These are phyloP conservation scores for Cettia cetti DNA, from an alignment of 2,113 vertebrate genomes.

Conservation along the genomic window DNA sequence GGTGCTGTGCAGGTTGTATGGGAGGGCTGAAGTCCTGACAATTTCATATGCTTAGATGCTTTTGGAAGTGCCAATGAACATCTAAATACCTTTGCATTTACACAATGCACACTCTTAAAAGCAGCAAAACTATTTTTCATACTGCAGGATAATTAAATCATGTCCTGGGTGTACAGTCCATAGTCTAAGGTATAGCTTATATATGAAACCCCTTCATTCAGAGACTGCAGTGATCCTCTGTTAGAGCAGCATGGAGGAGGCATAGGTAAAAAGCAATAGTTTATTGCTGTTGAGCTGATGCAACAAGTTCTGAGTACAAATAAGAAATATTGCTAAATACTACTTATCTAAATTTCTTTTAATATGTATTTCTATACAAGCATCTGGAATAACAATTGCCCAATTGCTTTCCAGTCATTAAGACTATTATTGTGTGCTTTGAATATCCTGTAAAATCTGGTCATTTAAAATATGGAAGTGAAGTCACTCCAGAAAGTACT, in stretches of 20 bases:
- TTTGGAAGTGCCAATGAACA: background rate
- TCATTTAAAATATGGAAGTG: background rate
- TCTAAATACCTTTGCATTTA: background rate
- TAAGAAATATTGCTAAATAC: background rate
- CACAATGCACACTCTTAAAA: background rate
- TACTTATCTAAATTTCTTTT: background rate
- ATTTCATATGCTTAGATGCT: background rate
- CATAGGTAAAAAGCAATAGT: background rate
- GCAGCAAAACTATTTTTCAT: background rate
- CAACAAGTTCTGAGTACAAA: background rate
- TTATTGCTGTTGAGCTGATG: background rate
- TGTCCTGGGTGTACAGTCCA: background rate
- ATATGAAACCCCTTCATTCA: background rate
- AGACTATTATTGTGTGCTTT: background rate
- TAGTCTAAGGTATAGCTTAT: background rate
- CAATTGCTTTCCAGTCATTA: background rate
- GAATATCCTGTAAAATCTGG: background rate
- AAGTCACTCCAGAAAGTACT: background rate
- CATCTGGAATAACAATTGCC: background rate
- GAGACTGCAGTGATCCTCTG: background rate
- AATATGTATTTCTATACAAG: background rate
- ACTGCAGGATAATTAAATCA: background rate
- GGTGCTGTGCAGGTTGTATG: background rate
- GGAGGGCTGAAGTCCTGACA: background rate
- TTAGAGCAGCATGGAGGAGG: background rate